Conservation (phyloP, 2,797 vertebrate species). For the Psittacula echo region DNA sequence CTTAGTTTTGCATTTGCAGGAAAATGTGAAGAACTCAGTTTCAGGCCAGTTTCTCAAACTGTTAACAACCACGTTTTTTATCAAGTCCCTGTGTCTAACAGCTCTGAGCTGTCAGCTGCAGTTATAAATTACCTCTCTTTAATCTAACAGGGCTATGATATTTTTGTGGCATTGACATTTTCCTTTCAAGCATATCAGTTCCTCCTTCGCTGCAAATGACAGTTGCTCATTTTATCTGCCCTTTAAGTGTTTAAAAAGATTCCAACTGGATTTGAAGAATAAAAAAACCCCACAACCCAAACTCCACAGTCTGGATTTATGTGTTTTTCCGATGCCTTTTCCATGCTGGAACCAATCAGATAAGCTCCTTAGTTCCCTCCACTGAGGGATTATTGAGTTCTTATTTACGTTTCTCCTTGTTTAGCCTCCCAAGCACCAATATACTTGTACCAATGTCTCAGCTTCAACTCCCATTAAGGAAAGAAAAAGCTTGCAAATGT, state of each 20-base stretch:
- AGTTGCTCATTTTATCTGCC: constrained; percentile 26
- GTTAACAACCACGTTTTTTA: background rate
- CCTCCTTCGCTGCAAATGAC: background rate
- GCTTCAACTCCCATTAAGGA: constrained; percentile 58
- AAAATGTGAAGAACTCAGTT: background rate
- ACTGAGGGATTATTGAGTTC: constrained; percentile 35
- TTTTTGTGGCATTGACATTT: constrained; percentile 13
- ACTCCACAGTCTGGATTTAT: background rate
- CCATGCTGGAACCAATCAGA: constrained; percentile 41
- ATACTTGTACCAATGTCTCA: constrained; percentile 21
- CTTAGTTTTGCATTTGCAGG: background rate
- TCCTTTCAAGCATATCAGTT: constrained; percentile 39
- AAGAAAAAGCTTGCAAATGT: constrained; percentile 39
- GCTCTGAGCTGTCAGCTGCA: background rate
- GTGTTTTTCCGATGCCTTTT: constrained; percentile 10
- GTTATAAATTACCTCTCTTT: constrained; percentile 3
- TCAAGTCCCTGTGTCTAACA: background rate
- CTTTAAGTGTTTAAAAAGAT: constrained; percentile 26
- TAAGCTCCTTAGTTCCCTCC: constrained; percentile 31
- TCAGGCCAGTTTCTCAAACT: background rate
- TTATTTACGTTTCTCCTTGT: constrained; percentile 58
- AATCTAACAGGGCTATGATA: background rate
- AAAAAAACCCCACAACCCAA: background rate
- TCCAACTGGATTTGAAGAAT: background rate
- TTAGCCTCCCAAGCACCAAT: constrained; percentile 45